A percentile compares a stretch with the other conserved stretches of the same genome.
Evolutionary conservation across 1,140 invertebrate genomes (phyloP).

Genomic region (Trachymyrmex cornetzi): DNA sequence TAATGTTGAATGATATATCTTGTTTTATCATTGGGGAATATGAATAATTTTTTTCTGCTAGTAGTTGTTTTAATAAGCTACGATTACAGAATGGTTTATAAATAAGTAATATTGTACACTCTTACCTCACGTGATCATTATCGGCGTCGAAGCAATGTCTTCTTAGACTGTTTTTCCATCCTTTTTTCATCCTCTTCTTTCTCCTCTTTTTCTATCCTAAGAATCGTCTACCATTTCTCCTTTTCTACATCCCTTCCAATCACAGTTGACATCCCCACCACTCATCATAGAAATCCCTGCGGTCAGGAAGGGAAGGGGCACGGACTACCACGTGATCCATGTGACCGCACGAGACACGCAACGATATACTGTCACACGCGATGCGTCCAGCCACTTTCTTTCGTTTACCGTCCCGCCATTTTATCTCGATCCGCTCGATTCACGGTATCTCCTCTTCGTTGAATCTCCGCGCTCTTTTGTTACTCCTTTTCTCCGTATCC

Average conservation of each 20-base stretch:
- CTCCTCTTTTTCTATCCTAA: slow-evolving; percentile 53
- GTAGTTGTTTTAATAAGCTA: neutral
- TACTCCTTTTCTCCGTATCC: neutral
- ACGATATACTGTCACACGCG: slow-evolving; percentile 65
- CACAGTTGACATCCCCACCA: slow-evolving; percentile 67
- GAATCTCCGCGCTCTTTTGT: slow-evolving; percentile 21
- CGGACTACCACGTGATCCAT: slow-evolving; percentile 77
- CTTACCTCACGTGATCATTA: slow-evolving; percentile 75
- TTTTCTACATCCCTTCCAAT: slow-evolving; percentile 50
- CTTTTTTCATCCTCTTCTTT: slow-evolving; percentile 46
- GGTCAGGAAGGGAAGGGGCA: slow-evolving; percentile 27
- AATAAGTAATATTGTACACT: slow-evolving; percentile 49
- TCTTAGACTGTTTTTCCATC: slow-evolving; percentile 54
- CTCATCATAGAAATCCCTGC: slow-evolving; percentile 40
- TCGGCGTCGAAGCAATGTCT: slow-evolving; percentile 42
- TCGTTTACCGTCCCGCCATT: slow-evolving; percentile 6
- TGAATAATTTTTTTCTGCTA: slow-evolving; percentile 1
- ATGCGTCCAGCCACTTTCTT: slow-evolving; percentile 49
- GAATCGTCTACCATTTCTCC: slow-evolving; percentile 43
- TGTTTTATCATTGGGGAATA: neutral
- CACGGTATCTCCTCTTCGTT: neutral
- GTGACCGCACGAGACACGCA: slow-evolving; percentile 77
- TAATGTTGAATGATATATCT: neutral
- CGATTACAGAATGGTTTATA: neutral
- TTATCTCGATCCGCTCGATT: neutral